A percentile compares a stretch with the other conserved stretches of the same genome.
These are phyloP conservation scores for Drosophila imparisetae DNA, from an alignment of 2,888 invertebrate genomes.

Conservation along the genomic window DNA sequence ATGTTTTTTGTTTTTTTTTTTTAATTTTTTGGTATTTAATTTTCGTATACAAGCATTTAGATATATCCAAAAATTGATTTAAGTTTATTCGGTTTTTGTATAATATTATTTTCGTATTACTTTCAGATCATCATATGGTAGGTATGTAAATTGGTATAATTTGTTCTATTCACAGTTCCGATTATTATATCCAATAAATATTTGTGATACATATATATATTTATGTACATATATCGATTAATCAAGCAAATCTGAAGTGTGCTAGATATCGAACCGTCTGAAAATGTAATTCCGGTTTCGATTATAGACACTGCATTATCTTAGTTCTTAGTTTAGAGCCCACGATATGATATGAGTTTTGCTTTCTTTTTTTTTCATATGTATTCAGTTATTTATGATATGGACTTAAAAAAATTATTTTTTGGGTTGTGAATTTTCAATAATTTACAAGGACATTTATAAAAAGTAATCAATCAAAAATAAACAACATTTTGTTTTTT, in stretches of 20 bases:
- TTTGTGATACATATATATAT: constrained; percentile 30
- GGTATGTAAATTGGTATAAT: constrained; percentile 74
- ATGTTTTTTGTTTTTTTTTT: constrained; percentile 15
- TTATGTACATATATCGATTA: constrained; percentile 44
- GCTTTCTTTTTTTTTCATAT: constrained; percentile 32
- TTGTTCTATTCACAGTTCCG: constrained; percentile 76
- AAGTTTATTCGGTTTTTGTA: constrained; percentile 44
- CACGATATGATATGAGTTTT: constrained; percentile 49
- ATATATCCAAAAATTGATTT: constrained; percentile 65
- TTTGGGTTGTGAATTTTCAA: constrained; percentile 4
- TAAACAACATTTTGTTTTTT: constrained; percentile 29
- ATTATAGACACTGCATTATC: constrained; percentile 15
- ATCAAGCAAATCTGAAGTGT: constrained; percentile 42
- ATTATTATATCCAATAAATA: constrained; percentile 58
- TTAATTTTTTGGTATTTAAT: constrained; percentile 42
- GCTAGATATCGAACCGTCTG: neutral
- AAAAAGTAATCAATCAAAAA: constrained; percentile 49
- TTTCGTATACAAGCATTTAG: constrained; percentile 82
- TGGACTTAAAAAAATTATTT: constrained; percentile 29
- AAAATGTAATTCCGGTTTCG: constrained; percentile 2
- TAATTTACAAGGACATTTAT: constrained; percentile 48
- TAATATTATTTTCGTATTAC: constrained; percentile 60
- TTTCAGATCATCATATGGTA: constrained; percentile 60
- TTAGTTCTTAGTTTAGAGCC: constrained; percentile 34
- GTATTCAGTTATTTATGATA: constrained; percentile 49